A percentile compares a stretch with the other conserved stretches of the same genome.
phyloP scores from a whole-genome alignment of 2,888 invertebrate genomes.

The Calameuta idolon region DNA sequence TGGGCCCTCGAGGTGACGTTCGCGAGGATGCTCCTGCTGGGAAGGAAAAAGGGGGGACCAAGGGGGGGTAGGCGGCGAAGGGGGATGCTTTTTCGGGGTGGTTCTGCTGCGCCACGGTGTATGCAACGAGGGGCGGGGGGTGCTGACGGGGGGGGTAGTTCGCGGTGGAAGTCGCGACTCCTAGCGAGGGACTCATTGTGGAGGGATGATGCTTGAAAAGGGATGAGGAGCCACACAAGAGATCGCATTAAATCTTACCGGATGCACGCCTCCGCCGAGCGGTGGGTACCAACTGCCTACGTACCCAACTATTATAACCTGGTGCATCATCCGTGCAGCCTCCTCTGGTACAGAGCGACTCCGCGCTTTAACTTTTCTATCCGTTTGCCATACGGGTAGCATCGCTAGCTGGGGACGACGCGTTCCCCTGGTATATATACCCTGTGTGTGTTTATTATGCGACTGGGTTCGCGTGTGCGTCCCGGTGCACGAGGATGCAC shows the following conservation, averaged over 20 bases:
- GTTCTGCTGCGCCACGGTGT: constrained; percentile 18
- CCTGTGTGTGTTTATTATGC: neutral
- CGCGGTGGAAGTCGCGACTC: constrained; percentile 27
- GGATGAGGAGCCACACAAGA: constrained; percentile 31
- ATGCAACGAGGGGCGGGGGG: constrained; percentile 25
- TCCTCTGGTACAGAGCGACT: neutral
- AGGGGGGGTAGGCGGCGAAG: neutral
- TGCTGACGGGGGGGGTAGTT: neutral
- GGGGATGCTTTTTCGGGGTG: constrained; percentile 10
- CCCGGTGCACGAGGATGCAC: neutral
- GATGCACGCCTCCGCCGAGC: constrained; percentile 49
- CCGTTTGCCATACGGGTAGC: neutral
- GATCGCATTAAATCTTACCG: constrained; percentile 60
- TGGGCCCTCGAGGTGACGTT: constrained; percentile 66
- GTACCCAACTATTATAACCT: neutral
- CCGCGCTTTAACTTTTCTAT: neutral
- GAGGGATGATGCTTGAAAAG: constrained; percentile 10
- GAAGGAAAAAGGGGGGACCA: constrained; percentile 30
- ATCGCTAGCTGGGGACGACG: neutral
- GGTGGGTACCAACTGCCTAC: neutral
- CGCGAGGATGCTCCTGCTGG: constrained; percentile 29
- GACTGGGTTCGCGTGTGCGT: too few relatives aligned
- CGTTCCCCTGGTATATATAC: neutral
- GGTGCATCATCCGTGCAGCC: neutral
- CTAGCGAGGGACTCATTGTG: constrained; percentile 16